phyloP scores from a whole-genome alignment of 2,113 vertebrate species.

The Ctenomys sociabilis region DNA sequence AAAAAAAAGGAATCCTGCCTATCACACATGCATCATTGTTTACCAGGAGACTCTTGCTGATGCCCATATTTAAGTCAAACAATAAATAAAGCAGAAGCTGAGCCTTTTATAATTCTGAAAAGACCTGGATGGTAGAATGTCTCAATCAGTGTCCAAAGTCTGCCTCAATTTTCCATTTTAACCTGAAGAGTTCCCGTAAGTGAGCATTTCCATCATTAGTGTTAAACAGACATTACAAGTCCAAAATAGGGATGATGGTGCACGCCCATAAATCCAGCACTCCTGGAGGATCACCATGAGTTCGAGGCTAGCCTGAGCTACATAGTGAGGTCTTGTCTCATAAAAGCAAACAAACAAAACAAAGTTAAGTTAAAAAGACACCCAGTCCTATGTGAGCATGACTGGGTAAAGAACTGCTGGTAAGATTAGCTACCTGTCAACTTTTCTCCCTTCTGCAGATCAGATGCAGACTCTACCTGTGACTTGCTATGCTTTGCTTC shows the following conservation, averaged over 20 bases:
- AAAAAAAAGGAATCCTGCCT: neutral
- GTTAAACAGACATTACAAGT: neutral
- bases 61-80: neutral
- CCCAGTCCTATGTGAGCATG: neutral
- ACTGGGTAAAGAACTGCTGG: neutral
- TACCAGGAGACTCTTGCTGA: neutral
- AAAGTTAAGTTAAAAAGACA: neutral
- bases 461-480: neutral
- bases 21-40: neutral
- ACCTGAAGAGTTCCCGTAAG: neutral
- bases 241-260: neutral
- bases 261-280: neutral
- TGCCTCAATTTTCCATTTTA: neutral
- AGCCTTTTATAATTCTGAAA: neutral
- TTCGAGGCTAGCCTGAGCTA: neutral
- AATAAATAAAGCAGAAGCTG: neutral
- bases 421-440: neutral
- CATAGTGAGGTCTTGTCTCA: neutral
- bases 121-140: neutral
- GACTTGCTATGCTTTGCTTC: constrained; percentile 6
- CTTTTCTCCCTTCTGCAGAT: neutral
- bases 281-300: neutral
- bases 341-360: neutral
- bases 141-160: neutral
- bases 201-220: neutral